A percentile compares a stretch with the other conserved stretches of the same genome.
These are phyloP conservation scores for Taeniopygia guttata DNA, from an alignment of 2,797 vertebrate species.

Conservation along the genomic window DNA sequence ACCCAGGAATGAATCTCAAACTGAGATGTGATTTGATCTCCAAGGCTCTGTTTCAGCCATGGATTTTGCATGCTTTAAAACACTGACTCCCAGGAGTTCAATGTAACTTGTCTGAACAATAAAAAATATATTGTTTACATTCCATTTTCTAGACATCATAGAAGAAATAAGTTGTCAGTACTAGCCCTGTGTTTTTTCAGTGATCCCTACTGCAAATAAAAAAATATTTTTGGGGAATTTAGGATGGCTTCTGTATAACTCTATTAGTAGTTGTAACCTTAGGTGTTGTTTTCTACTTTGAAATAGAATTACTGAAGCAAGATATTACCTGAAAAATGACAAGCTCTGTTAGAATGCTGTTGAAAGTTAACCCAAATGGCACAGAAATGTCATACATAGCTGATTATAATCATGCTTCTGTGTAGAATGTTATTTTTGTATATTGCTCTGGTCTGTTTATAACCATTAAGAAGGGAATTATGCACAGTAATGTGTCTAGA, in stretches of 20 bases:
- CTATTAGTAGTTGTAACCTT: not conserved
- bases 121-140: not conserved
- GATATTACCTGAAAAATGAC: slow-evolving; percentile 24
- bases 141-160: not conserved
- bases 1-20: slow-evolving; percentile 24
- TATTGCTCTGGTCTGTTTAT: slow-evolving; percentile 12
- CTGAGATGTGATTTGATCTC: not conserved
- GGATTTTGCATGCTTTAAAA: not conserved
- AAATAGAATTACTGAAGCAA: slow-evolving; percentile 51
- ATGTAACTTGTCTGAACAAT: not conserved
- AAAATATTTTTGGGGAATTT: not conserved
- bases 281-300: slow-evolving; percentile 3
- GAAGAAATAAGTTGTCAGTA: not conserved
- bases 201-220: not conserved
- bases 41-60: not conserved
- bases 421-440: slow-evolving; percentile 29
- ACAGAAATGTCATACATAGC: slow-evolving; percentile 21
- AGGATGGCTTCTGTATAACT: not conserved
- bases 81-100: not conserved
- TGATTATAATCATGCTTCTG: slow-evolving; percentile 23
- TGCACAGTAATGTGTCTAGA: not conserved
- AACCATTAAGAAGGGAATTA: slow-evolving; percentile 41
- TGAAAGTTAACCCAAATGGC: slow-evolving; percentile 47
- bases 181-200: not conserved
- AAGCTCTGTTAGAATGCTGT: not conserved